Conservation (phyloP, 2,888 invertebrate genomes). For the Apomyelois bistriatella region DNA sequence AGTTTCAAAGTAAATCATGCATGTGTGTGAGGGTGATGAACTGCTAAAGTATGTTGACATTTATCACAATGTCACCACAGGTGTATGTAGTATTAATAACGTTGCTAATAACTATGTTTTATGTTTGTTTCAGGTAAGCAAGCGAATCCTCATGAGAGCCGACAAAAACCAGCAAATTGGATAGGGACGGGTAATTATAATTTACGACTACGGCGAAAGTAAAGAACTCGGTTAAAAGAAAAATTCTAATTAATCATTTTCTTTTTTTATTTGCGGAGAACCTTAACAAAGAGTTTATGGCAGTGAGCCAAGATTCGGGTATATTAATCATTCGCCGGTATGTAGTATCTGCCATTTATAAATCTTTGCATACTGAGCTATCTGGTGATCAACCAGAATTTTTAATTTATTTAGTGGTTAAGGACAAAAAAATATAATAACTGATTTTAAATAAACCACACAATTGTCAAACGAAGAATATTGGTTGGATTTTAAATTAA, state of each 20-base stretch:
- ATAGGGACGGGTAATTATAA: neutral
- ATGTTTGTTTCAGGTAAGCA: slow-evolving; percentile 24
- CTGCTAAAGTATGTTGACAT: slow-evolving; percentile 11
- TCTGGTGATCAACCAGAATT: slow-evolving; percentile 28
- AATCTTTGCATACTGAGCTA: slow-evolving; percentile 41
- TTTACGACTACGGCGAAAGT: neutral
- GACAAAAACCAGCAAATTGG: neutral
- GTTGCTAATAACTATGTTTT: slow-evolving; percentile 7
- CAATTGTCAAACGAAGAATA: neutral
- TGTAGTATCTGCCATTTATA: slow-evolving; percentile 50
- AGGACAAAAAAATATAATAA: neutral
- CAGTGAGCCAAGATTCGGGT: slow-evolving; percentile 50
- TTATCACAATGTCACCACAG: slow-evolving; percentile 6
- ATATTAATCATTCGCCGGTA: slow-evolving; percentile 60
- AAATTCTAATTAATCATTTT: slow-evolving; percentile 18
- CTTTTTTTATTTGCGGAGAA: slow-evolving; percentile 38
- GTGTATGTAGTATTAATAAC: neutral
- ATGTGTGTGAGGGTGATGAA: slow-evolving; percentile 16
- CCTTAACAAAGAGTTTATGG: slow-evolving; percentile 57
- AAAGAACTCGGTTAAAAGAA: slow-evolving; percentile 5
- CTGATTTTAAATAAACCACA: neutral
- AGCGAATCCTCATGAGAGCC: neutral
- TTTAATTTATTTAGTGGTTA: slow-evolving; percentile 17
- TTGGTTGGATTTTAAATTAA: neutral
- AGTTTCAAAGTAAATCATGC: slow-evolving; percentile 19